These are phyloP conservation scores for Glareola pratincola DNA, from an alignment of 2,113 vertebrate species.

Conservation along the genomic window DNA sequence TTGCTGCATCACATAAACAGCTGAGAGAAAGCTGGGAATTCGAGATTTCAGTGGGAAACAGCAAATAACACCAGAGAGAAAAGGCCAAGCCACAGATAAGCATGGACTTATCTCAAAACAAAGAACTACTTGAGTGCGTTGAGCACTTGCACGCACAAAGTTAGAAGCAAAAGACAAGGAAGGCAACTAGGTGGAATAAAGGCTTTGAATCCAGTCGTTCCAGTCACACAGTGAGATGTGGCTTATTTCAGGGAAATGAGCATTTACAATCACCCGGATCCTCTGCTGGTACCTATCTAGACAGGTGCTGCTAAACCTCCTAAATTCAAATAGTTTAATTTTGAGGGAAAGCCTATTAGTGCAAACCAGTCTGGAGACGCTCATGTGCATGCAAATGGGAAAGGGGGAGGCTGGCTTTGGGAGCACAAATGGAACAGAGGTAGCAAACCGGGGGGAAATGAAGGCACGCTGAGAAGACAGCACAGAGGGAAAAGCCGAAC, in stretches of 20 bases:
- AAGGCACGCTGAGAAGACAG: not conserved
- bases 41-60: not conserved
- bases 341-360: not conserved
- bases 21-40: not conserved
- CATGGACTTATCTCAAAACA: not conserved
- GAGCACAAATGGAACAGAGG: not conserved
- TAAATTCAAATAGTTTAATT: slow-evolving; percentile 1
- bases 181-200: not conserved
- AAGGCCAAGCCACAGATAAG: not conserved
- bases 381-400: not conserved
- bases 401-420: not conserved
- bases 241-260: not conserved
- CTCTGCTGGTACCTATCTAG: not conserved
- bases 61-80: not conserved
- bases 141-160: not conserved
- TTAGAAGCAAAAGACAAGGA: not conserved
- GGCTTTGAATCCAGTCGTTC: not conserved
- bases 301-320: not conserved
- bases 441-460: not conserved
- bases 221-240: not conserved
- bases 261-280: not conserved
- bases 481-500: not conserved
- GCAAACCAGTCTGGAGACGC: not conserved
- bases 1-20: not conserved
- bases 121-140: not conserved